Conservation (phyloP, 2,113 vertebrate species). For the Oostethus manadensis region DNA sequence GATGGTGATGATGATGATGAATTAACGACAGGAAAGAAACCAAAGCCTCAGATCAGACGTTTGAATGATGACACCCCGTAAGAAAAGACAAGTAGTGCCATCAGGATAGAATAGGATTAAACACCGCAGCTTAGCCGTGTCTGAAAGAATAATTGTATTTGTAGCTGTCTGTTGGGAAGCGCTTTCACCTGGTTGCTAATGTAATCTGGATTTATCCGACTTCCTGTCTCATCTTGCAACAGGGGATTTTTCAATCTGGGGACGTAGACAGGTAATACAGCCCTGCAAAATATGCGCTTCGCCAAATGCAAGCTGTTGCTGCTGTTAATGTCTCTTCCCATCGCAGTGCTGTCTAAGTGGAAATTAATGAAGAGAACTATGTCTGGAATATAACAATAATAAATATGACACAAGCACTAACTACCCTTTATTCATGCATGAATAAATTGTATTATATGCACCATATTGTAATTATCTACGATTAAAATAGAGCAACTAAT, state of each 20-base stretch:
- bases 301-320: constrained; percentile 1
- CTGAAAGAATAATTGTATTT: constrained; percentile 48
- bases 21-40: constrained; percentile 38
- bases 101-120: constrained; percentile 39
- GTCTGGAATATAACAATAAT: constrained; percentile 12
- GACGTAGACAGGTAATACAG: constrained; percentile 20
- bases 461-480: constrained; percentile 45
- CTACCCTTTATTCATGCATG: constrained; percentile 8
- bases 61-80: constrained; percentile 33
- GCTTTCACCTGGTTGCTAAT: constrained; percentile 55
- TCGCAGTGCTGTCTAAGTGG: background rate
- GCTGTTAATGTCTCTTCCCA: constrained; percentile 38
- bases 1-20: constrained; percentile 46
- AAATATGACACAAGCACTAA: constrained; percentile 18
- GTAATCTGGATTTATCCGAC: constrained; percentile 54
- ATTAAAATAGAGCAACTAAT: constrained; percentile 60
- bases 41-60: constrained; percentile 16
- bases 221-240: constrained; percentile 28
- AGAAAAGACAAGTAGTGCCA: constrained; percentile 25
- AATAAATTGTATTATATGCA: constrained; percentile 17
- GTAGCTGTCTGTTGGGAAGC: constrained; percentile 31
- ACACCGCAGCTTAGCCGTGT: constrained; percentile 26
- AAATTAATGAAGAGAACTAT: background rate
- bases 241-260: constrained; percentile 24
- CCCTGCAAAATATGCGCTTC: constrained; percentile 9